Percentiles rank a stretch among this genome's conserved stretches.
phyloP scores from a whole-genome alignment of 2,797 vertebrate genomes.

The Oreonectes daqikongensis region DNA sequence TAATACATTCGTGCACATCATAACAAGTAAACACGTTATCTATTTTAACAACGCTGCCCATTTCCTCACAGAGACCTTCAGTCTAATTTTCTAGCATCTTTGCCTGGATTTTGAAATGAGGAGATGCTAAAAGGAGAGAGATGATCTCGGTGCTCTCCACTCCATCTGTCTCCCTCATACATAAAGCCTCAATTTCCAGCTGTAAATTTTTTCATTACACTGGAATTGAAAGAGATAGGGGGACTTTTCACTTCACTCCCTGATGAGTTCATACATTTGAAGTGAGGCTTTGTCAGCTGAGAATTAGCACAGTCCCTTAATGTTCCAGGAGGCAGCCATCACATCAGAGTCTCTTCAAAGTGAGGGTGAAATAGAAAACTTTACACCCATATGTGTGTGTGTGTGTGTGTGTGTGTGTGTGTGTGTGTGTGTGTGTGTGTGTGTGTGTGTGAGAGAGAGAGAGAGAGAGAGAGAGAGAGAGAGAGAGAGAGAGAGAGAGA shows the following conservation, averaged over 20 bases:
- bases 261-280: conserved; percentile 81
- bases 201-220: conserved; percentile 77
- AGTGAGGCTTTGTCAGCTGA: conserved; percentile 77
- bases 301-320: conserved; percentile 76
- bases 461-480: conserved; percentile 8
- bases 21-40: no score
- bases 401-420: not conserved
- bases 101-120: conserved; percentile 58
- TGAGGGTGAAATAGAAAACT: conserved; percentile 45
- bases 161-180: conserved; percentile 66
- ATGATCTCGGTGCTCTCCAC: conserved; percentile 67
- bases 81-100: conserved; percentile 57
- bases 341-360: conserved; percentile 64
- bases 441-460: not conserved
- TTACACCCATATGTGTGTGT: conserved; percentile 3
- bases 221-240: conserved; percentile 76
- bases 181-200: conserved; percentile 75
- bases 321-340: conserved; percentile 63
- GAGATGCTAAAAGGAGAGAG: conserved; percentile 52
- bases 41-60: no score
- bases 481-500: conserved; percentile 33
- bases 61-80: not conserved
- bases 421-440: not conserved
- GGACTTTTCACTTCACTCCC: conserved; percentile 63
- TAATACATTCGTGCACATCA: no score